Evolutionary conservation across 2,113 vertebrate species (phyloP).

Genomic region (Lepus americanus): DNA sequence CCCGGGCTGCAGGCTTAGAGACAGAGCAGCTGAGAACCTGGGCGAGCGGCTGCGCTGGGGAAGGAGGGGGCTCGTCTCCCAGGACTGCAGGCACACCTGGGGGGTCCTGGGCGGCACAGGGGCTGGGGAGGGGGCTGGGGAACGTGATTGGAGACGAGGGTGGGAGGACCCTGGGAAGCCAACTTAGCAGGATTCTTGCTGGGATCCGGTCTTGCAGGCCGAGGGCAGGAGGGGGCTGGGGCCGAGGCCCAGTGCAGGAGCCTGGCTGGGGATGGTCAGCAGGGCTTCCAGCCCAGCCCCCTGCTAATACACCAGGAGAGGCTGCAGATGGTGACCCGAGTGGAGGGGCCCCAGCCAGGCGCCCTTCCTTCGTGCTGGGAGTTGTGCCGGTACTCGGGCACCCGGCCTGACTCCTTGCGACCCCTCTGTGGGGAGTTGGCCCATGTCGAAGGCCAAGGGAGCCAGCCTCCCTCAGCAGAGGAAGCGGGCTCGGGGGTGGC

Average conservation of each 20-base stretch:
- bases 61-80: too few relatives aligned
- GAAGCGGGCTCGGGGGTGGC: neutral
- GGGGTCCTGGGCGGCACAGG: too few relatives aligned
- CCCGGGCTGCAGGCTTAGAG: too few relatives aligned
- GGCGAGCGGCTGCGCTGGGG: too few relatives aligned
- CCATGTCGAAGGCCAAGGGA: neutral
- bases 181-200: neutral
- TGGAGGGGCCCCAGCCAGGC: neutral
- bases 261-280: neutral
- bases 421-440: neutral
- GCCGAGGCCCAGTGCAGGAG: too few relatives aligned
- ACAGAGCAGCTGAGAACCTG: too few relatives aligned
- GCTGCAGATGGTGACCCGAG: too few relatives aligned
- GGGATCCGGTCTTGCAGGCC: neutral
- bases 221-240: too few relatives aligned
- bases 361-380: fast-evolving
- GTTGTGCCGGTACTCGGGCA: too few relatives aligned
- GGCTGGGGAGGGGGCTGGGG: neutral
- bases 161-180: neutral
- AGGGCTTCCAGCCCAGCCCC: too few relatives aligned
- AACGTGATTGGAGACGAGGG: neutral
- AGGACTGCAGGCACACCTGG: too few relatives aligned
- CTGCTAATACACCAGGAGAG: too few relatives aligned
- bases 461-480: neutral
- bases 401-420: neutral